These are phyloP conservation scores for Eumacrocentrus americanus DNA, from an alignment of 2,888 invertebrate genomes.

Conservation along the genomic window DNA sequence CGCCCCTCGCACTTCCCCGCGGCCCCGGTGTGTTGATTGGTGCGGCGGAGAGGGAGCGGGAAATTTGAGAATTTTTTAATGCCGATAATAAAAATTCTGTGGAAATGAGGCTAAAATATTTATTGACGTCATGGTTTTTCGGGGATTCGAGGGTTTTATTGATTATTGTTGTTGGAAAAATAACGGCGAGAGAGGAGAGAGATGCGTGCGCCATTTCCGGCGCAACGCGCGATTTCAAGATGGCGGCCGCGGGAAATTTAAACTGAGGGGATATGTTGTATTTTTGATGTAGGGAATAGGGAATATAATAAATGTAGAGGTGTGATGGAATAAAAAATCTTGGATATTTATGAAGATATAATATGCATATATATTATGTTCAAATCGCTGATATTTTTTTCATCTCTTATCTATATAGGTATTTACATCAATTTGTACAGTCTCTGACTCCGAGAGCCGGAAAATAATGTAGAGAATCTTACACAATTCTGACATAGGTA, in stretches of 20 bases:
- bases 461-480: slow-evolving; percentile 36
- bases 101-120: too few relatives aligned
- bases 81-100: too few relatives aligned
- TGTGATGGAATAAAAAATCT: neutral
- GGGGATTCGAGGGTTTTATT: slow-evolving; percentile 4
- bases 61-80: too few relatives aligned
- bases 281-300: neutral
- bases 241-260: slow-evolving; percentile 30
- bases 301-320: neutral
- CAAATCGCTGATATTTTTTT: slow-evolving; percentile 37
- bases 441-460: slow-evolving; percentile 26
- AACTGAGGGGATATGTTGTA: too few relatives aligned
- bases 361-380: slow-evolving; percentile 25
- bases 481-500: slow-evolving; percentile 29
- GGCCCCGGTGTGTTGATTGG: neutral
- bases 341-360: slow-evolving; percentile 2
- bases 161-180: slow-evolving; percentile 29
- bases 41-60: too few relatives aligned
- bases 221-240: slow-evolving; percentile 48
- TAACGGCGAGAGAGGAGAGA: slow-evolving; percentile 28
- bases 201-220: neutral
- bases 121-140: too few relatives aligned
- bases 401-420: slow-evolving; percentile 40
- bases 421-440: slow-evolving; percentile 54
- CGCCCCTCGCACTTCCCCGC: slow-evolving; percentile 46